These are phyloP conservation scores for Saguinus midas DNA, from an alignment of 2,113 vertebrate species.

Conservation along the genomic window DNA sequence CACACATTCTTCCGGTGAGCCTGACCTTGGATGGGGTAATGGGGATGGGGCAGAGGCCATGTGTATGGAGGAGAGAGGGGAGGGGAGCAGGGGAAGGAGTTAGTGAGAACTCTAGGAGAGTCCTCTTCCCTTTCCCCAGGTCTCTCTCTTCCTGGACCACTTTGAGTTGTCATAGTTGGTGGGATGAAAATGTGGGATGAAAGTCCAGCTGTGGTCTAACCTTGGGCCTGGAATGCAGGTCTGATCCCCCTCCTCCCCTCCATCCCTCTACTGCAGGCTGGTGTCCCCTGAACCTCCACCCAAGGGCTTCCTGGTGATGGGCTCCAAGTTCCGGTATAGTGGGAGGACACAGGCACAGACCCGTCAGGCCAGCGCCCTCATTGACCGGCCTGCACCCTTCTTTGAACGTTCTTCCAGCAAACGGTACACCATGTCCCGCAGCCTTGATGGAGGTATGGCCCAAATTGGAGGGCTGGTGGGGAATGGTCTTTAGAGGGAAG, in stretches of 20 bases:
- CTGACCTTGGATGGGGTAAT: not conserved
- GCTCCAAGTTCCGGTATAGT: slow-evolving; percentile 98
- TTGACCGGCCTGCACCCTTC: slow-evolving; percentile 95
- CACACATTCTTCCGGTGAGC: slow-evolving; percentile 99
- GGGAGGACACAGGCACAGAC: slow-evolving; percentile 98
- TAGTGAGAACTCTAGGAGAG: not conserved
- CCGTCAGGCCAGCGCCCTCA: slow-evolving; percentile 96
- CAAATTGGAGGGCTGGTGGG: not conserved
- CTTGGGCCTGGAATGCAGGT: not conserved
- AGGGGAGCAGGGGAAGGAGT: not conserved
- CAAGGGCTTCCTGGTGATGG: slow-evolving; percentile 98
- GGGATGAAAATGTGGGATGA: not conserved
- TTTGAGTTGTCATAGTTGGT: not conserved
- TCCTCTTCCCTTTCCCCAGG: not conserved
- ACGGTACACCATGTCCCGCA: slow-evolving; percentile 96
- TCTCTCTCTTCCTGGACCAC: not conserved
- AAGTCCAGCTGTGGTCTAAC: not conserved
- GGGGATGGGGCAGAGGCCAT: not conserved
- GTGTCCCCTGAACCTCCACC: slow-evolving; percentile 97
- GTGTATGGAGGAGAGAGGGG: not conserved
- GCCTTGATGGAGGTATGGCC: slow-evolving; percentile 94
- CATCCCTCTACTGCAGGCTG: slow-evolving; percentile 83
- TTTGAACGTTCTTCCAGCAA: slow-evolving; percentile 97
- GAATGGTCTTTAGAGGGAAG: not conserved
- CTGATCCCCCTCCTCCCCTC: not conserved